A percentile compares a stretch with the other conserved stretches of the same genome.
These are phyloP conservation scores for Epinephelus awoara DNA, from an alignment of 2,797 vertebrate species.

Conservation along the genomic window DNA sequence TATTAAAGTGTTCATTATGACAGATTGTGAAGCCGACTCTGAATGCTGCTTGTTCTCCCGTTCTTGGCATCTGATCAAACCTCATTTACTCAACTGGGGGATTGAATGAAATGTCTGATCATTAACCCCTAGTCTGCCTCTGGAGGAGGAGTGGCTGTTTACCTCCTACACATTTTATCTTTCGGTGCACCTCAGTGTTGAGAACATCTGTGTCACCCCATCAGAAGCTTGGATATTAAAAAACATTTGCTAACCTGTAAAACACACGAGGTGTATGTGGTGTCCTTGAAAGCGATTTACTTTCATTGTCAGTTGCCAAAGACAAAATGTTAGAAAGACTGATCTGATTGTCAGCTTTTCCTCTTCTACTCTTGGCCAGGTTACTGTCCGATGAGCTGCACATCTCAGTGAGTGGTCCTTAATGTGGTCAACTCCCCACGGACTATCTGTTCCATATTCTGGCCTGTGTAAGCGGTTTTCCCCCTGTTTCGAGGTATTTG, in stretches of 20 bases:
- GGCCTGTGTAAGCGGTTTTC: slow-evolving; percentile 46
- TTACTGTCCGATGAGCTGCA: slow-evolving; percentile 42
- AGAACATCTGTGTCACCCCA: slow-evolving; percentile 15
- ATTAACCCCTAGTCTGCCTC: slow-evolving; percentile 70
- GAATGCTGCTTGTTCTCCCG: slow-evolving; percentile 63
- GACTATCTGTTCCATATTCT: slow-evolving; percentile 66
- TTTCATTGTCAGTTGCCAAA: slow-evolving; percentile 14
- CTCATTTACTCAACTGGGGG: slow-evolving; percentile 62
- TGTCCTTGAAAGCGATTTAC: slow-evolving; percentile 22
- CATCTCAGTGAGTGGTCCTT: slow-evolving; percentile 59
- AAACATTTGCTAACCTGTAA: slow-evolving; percentile 1
- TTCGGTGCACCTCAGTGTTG: slow-evolving; percentile 34
- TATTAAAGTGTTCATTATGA: slow-evolving; percentile 80
- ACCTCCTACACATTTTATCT: slow-evolving; percentile 58
- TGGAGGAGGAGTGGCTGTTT: slow-evolving; percentile 50
- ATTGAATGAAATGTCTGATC: slow-evolving; percentile 73
- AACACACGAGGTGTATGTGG: neutral
- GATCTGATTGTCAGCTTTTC: slow-evolving; percentile 19
- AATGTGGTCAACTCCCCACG: slow-evolving; percentile 65
- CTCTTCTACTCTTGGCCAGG: slow-evolving; percentile 29
- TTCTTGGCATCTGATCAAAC: slow-evolving; percentile 74
- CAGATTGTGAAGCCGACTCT: slow-evolving; percentile 63
- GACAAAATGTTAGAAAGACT: slow-evolving; percentile 31
- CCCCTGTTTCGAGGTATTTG: slow-evolving; percentile 69
- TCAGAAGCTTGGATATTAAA: neutral